These are phyloP conservation scores for Dysidea cf. avara DNA, from an alignment of 37 sponge, comb jelly and placozoan genomes.

Conservation along the genomic window DNA sequence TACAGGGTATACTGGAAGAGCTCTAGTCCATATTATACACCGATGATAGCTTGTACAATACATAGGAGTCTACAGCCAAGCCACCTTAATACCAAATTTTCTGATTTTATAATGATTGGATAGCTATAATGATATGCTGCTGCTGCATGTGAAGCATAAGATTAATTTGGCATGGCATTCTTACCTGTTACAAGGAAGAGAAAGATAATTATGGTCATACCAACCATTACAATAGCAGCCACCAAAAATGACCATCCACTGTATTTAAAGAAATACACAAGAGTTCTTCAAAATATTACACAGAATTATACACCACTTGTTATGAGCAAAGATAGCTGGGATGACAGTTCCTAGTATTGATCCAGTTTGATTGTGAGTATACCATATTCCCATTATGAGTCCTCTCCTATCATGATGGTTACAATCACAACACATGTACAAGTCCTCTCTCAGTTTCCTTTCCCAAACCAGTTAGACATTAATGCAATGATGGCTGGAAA, in stretches of 20 bases:
- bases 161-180: too few species aligned
- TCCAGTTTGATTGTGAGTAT: constrained; percentile 56
- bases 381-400: constrained; percentile 56
- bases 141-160: too few species aligned
- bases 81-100: too few species aligned
- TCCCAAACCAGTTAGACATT: constrained; percentile 93
- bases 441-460: constrained; percentile 61
- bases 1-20: too few species aligned
- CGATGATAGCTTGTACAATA: too few species aligned
- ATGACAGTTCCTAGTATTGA: constrained; percentile 46
- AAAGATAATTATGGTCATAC: constrained; percentile 36
- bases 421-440: too few species aligned
- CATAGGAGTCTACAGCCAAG: too few species aligned
- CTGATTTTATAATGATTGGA: too few species aligned
- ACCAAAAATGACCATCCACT: constrained; percentile 77
- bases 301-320: constrained; percentile 9
- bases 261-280: too few species aligned
- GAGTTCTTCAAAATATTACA: too few species aligned
- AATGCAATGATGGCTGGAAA: constrained; percentile 91
- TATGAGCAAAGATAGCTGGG: constrained; percentile 13
- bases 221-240: constrained; percentile 65
- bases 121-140: too few species aligned
- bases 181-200: constrained; percentile 48
- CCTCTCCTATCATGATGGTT: constrained; percentile 39
- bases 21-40: too few species aligned